Evolutionary conservation across 2,888 invertebrate species (phyloP), one percentile per base, ranked within the genome.

Genomic region (Tipula confusa): DNA sequence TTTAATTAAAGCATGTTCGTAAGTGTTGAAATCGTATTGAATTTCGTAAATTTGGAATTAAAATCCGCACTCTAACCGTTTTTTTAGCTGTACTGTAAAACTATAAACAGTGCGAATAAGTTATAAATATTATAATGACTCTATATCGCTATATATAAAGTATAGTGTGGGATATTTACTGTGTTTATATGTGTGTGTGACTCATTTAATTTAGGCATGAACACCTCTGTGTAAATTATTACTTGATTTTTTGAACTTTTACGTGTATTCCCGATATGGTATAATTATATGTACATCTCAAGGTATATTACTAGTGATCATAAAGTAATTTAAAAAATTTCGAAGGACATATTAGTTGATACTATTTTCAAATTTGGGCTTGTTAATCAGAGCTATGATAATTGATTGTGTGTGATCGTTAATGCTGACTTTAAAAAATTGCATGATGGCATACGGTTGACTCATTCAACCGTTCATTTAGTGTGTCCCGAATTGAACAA

Each of bases 211-310:
- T 24, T 64, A 24, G 64, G 64, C 64, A 64, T 64, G 64, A 64
- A 64, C 64, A 64, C 64, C 64, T 64, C 64, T 64, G 64, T 64
- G 64, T 24, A 64, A 64, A 64, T 7, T 64, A 9, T 24, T 24
- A 64, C 64, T 64, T 64, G 64, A 64, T 64, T 64, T 64, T 64
- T 64, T 64, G 64, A 64, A 64, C 64, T 64, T 64, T 64, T 64
- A 64, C 11, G 64, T 18, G 64, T 24, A 24, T 24, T 24, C 64
- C 64, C 24, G 9, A 64, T 64, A 64, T 64, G 64, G 64, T 64
- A 64, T 24, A 64, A 64, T 64, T 6, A 64, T 64, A 18, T 64
- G 64, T 64, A 64, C 64, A 64, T 24, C 64, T 64, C 64, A 64
- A 64, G 64, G 64, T 43, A 64, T 64, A 64, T 24, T 36, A n/a